Evolutionary conservation across 2,113 vertebrate genomes (phyloP), one percentile per base, ranked within the genome.

Genomic region (Chloropsis hardwickii): DNA sequence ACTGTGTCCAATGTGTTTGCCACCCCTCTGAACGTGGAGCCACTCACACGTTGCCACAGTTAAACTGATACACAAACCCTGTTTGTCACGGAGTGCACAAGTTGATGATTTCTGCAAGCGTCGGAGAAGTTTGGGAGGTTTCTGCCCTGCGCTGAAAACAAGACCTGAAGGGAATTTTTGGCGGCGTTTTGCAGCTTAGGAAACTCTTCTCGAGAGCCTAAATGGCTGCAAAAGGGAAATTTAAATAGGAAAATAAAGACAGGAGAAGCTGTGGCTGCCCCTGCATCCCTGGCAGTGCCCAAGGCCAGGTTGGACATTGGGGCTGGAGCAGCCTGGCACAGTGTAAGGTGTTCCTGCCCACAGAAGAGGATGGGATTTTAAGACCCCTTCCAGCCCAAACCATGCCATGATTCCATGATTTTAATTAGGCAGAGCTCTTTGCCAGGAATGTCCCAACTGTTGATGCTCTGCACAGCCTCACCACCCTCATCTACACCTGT

Each of bases 1-100:
- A 73, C 79, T 86, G 92, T 88, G 88, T 80, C 94, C 88, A 86
- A 88, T 62, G 92, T 18, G 79, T 86, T 90, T 93, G 85, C 94
- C 91, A 92, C 2, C 94, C 88, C 86, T 86, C 74, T n/a, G 5
- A 71, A 90, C 22, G 39, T 35, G 87, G 64, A 93, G 91, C 62
- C 88, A 92, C 90, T 74, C 90, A 45, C 12, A 90, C 2, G 9
- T 54, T 81, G 89, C 58, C 96, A 91, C 95, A 91, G 80, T 45
- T 71, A 65, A 93, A 94, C 78, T 81, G 50, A 60, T 7, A 37
- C 78, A 96, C 92, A 97, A 96, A 93, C 92, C 88, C 77, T 54
- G 22, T 96, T 96, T 92, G 92, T 93, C 94, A 96, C 10, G 47
- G 23, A 15, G 15, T 78, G 61, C 92, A 81, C 42, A n/a, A 90